A percentile compares a stretch with the other conserved stretches of the same genome.
phyloP scores from a whole-genome alignment of 2,888 invertebrate species.

The Orchesellides sinensis region DNA sequence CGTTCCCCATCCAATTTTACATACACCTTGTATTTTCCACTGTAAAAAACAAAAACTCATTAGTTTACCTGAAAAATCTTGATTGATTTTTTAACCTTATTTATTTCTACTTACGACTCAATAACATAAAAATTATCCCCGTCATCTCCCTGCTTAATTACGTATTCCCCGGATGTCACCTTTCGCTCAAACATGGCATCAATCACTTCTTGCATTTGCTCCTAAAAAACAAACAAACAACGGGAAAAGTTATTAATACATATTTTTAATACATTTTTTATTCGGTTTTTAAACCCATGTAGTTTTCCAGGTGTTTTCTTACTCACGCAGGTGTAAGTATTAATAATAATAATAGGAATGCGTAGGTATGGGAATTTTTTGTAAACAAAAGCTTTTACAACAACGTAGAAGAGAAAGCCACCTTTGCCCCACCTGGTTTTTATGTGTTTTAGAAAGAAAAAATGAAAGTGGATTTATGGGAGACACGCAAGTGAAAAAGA shows the following conservation, averaged over 20 bases:
- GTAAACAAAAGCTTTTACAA: too few species aligned
- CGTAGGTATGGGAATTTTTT: too few species aligned
- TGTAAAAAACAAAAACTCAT: conserved; percentile 76
- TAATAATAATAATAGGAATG: too few species aligned
- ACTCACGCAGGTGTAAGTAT: too few species aligned
- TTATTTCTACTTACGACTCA: conserved; percentile 84
- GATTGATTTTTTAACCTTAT: neutral
- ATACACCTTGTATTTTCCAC: conserved; percentile 88
- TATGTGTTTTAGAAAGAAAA: too few species aligned
- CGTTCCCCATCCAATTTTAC: conserved; percentile 82
- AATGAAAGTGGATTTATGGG: too few species aligned
- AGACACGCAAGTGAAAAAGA: too few species aligned
- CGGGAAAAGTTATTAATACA: neutral
- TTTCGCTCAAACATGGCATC: conserved; percentile 99
- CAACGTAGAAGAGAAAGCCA: too few species aligned
- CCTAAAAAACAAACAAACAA: conserved; percentile 76
- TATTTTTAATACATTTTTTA: too few species aligned
- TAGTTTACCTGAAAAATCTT: neutral
- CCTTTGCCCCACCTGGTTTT: too few species aligned
- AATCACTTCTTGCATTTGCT: conserved; percentile 93
- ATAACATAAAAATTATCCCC: conserved; percentile 99
- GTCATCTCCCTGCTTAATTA: conserved; percentile 97
- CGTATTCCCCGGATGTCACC: conserved; percentile 89
- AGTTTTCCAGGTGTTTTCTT: too few species aligned
- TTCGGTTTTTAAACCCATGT: too few species aligned